Evolutionary conservation across 1,140 invertebrate genomes (phyloP), one percentile per base, ranked within the genome.

Genomic region (Drosophila varians): DNA sequence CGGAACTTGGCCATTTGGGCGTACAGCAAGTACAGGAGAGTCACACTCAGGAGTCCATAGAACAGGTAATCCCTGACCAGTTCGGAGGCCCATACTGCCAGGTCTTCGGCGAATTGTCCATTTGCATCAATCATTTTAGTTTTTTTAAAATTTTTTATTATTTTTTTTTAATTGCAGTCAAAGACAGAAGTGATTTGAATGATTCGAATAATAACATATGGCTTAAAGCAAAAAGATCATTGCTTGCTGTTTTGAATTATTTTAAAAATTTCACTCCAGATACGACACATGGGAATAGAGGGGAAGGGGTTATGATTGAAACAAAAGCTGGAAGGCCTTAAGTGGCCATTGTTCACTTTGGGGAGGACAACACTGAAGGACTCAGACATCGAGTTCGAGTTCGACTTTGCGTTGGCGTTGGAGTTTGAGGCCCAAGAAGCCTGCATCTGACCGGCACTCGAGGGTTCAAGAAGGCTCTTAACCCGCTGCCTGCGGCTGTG

Each of bases 391-490:
- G 9, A 31, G 16, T 34, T 31, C 11, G 9, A 31, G 28, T 4
- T 31, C 9, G 28, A 11, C 28, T 31, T 31, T 9, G 28, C 9
- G 3, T 31, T 28, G 8, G 26, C 8, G 26, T 28, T 28, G 8
- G 8, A 28, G 26, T 28, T 9, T 31, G 9, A 31, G 28, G 4
- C n/a, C 9, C 9, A 11, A 31, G 36, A 34, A 16, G 52, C 42
- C 40, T 26, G 23, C 18, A 38, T 52, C 70, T 83, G 80, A 72
- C 74, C 80, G 53, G 11, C 43, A 53, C 71, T 69, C 28, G 36
- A 73, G 46, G 52, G 80, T 86, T 86, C 80, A 84, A 45, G 70
- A 43, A 54, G 68, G 52, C 66, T 77, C 73, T 86, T 86, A 77
- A 77, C 76, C 82, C 82, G 62, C 57, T 74, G 80, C 82, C 76